A percentile compares a stretch with the other conserved stretches of the same genome.
phyloP scores from a whole-genome alignment of 2,797 vertebrate genomes.

The Tachyglossus aculeatus region DNA sequence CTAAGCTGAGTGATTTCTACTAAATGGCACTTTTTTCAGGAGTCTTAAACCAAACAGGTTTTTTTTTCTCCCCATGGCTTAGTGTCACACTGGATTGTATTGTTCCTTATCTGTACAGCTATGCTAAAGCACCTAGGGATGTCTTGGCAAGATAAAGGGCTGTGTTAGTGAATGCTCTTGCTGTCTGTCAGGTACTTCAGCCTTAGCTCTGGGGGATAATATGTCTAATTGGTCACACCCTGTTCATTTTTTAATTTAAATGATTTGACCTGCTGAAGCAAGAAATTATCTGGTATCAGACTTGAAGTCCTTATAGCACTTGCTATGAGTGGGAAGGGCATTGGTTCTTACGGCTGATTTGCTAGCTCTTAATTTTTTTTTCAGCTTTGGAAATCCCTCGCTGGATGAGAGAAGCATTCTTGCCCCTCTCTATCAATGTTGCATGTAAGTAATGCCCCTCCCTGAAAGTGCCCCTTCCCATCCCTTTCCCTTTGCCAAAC shows the following conservation, averaged over 20 bases:
- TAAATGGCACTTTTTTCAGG: too few relatives aligned
- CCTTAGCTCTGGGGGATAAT: constrained; percentile 1
- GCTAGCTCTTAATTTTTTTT: constrained; percentile 57
- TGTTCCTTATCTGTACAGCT: too few relatives aligned
- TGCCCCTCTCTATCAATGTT: constrained; percentile 97
- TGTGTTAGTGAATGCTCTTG: not conserved
- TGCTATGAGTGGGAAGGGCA: constrained; percentile 19
- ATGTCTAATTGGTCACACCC: constrained; percentile 22
- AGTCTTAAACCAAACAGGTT: too few relatives aligned
- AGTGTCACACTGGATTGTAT: too few relatives aligned
- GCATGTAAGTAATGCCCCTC: constrained; percentile 88
- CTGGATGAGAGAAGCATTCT: constrained; percentile 97
- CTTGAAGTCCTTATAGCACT: constrained; percentile 31
- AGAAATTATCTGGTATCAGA: constrained; percentile 50
- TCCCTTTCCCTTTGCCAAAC: too few relatives aligned
- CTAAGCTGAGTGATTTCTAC: too few relatives aligned
- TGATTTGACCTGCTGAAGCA: constrained; percentile 31
- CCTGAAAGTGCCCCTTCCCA: too few relatives aligned
- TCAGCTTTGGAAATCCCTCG: constrained; percentile 94
- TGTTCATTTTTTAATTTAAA: constrained; percentile 51
- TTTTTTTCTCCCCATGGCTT: too few relatives aligned
- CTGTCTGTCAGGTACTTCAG: not conserved
- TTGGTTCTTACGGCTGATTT: constrained; percentile 26
- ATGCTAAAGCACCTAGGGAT: not conserved
- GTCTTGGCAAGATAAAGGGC: not conserved